Conservation (phyloP, 2,797 vertebrate genomes). For the Eleutherodactylus coqui region DNA sequence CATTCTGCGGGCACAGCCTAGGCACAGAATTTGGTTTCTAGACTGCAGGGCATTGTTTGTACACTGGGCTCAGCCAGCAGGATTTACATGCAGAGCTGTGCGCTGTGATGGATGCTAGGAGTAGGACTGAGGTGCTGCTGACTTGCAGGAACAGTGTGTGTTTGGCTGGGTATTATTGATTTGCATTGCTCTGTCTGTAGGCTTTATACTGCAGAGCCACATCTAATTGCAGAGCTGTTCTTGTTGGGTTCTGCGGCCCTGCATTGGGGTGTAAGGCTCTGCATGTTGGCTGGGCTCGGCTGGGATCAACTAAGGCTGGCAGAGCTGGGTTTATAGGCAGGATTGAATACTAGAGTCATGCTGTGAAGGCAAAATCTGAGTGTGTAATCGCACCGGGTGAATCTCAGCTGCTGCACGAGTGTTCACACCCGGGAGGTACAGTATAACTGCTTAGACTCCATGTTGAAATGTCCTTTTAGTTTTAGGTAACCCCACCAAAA, state of each 20-base stretch:
- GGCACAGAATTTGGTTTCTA: background rate
- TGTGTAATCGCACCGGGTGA: too few species aligned
- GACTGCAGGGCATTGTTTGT: background rate
- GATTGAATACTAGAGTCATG: background rate
- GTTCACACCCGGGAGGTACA: too few species aligned
- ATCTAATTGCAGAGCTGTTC: background rate
- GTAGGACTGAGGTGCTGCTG: background rate
- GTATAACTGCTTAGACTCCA: too few species aligned
- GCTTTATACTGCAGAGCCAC: background rate
- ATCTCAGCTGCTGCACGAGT: too few species aligned
- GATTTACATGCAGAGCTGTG: slow-evolving; percentile 10
- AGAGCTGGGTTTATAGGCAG: background rate
- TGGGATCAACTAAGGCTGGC: background rate
- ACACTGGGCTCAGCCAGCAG: background rate
- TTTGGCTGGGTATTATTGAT: background rate
- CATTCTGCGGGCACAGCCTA: background rate
- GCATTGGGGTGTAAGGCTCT: background rate
- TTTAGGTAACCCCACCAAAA: too few species aligned
- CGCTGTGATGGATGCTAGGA: background rate
- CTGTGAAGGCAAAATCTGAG: background rate
- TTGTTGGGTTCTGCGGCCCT: background rate
- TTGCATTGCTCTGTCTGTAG: background rate
- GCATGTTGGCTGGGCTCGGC: too few species aligned
- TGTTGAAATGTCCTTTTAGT: too few species aligned
- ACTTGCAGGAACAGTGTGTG: background rate